These are phyloP conservation scores for Auanema sp. DNA, from an alignment of 2,888 invertebrate genomes.

Conservation along the genomic window DNA sequence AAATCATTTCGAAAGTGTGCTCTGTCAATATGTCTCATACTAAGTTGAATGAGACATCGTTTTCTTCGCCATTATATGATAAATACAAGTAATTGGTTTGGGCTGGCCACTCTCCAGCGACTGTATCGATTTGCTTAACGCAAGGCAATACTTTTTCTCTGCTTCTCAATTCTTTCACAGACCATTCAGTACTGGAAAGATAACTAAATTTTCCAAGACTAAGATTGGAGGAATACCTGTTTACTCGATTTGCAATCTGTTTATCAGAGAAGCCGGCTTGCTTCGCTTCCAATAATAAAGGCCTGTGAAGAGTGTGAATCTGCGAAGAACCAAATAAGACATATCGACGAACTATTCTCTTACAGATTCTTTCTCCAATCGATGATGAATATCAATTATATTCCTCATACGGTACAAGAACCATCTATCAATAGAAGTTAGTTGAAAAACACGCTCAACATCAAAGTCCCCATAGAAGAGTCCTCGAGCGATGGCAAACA, in stretches of 20 bases:
- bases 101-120: constrained; percentile 99
- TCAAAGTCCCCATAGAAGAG: constrained; percentile 67
- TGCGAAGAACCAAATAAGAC: constrained; percentile 8
- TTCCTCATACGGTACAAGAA: constrained; percentile 91
- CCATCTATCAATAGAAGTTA: constrained; percentile 87
- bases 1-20: background rate
- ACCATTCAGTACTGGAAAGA: constrained; percentile 65
- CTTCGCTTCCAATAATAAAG: constrained; percentile 79
- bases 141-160: constrained; percentile 75
- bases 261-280: constrained; percentile 94
- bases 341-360: constrained; percentile 3
- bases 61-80: constrained; percentile 84
- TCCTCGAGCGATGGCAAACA: constrained; percentile 93
- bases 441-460: constrained; percentile 81
- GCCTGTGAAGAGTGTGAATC: constrained; percentile 32
- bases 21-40: constrained; percentile 9
- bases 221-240: constrained; percentile 57
- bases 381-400: constrained; percentile 73
- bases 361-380: constrained; percentile 38
- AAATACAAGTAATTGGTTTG: constrained; percentile 96
- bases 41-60: constrained; percentile 72
- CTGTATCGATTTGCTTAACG: constrained; percentile 97
- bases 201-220: background rate
- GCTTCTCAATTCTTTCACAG: constrained; percentile 61
- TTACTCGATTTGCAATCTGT: constrained; percentile 78